Evolutionary conservation across 2,113 vertebrate species (phyloP).

Genomic region (Pollimyrus isidori): DNA sequence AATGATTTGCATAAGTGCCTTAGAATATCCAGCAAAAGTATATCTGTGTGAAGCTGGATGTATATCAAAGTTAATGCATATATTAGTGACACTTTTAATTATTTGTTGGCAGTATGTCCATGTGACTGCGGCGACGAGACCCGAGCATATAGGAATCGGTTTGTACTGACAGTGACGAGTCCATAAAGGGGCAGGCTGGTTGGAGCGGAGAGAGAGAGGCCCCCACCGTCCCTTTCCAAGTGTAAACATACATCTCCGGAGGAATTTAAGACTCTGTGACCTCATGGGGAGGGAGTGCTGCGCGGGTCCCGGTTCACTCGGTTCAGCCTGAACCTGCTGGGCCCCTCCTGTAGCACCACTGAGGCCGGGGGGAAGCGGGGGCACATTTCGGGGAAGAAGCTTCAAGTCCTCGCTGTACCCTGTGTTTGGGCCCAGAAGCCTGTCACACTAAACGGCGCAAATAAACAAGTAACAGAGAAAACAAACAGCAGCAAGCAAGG

Average conservation of each 20-base stretch:
- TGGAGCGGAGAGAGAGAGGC: not conserved
- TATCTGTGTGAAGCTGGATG: not conserved
- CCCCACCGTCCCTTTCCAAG: not conserved
- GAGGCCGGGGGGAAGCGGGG: not conserved
- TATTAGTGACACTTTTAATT: not conserved
- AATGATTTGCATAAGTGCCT: not conserved
- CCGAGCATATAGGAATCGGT: not conserved
- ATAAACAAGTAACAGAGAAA: not conserved
- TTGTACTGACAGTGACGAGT: not conserved
- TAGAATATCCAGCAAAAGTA: not conserved
- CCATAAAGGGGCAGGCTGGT: not conserved
- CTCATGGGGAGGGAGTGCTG: not conserved
- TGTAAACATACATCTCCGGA: slow-evolving; percentile 22
- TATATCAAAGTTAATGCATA: not conserved
- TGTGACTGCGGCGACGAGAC: not conserved
- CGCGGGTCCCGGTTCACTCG: slow-evolving; percentile 3
- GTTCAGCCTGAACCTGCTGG: slow-evolving; percentile 7
- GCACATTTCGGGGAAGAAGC: not conserved
- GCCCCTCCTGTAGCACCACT: not conserved
- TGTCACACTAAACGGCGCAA: not conserved
- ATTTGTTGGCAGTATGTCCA: not conserved
- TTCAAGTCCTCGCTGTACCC: not conserved
- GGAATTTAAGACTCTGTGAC: slow-evolving; percentile 20
- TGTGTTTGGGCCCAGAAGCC: not conserved
- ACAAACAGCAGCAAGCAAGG: not conserved